Percentiles rank a stretch among this genome's conserved stretches.
Evolutionary conservation across 2,888 invertebrate species (phyloP).

Genomic region (Hymenopus coronatus): DNA sequence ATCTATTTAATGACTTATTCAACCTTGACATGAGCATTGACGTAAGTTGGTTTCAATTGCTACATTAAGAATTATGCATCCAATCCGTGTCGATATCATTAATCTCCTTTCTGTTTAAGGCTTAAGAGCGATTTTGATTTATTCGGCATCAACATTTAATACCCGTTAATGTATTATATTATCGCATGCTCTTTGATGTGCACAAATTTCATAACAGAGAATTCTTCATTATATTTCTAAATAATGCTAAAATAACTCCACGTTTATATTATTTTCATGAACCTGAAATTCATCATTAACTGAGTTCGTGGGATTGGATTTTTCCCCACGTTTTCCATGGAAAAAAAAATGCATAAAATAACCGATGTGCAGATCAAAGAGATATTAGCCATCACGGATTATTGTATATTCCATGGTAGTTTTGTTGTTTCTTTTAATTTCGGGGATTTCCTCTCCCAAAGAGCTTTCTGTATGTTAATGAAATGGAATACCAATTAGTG

Average conservation of each 20-base stretch:
- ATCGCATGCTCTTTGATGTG: background rate
- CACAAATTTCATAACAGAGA: background rate
- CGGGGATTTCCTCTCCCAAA: background rate
- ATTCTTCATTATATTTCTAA: background rate
- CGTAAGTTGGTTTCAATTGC: no score
- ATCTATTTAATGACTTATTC: no score
- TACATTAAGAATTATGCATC: no score
- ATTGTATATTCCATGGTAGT: background rate
- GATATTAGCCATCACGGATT: background rate
- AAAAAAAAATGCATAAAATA: background rate
- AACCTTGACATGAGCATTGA: no score
- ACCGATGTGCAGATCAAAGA: background rate
- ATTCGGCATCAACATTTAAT: background rate
- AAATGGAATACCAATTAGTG: constrained; percentile 23
- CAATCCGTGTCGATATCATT: no score
- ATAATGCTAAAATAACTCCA: background rate
- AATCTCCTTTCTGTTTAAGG: no score
- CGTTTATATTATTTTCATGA: background rate
- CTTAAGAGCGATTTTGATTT: background rate
- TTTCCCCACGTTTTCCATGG: background rate
- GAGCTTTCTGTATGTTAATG: constrained; percentile 19
- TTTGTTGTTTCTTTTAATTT: background rate
- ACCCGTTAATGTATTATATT: background rate
- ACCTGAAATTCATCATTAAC: background rate
- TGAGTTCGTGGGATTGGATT: background rate